phyloP scores from a whole-genome alignment of 2,888 invertebrate species.

The Amphipoea lucens region DNA sequence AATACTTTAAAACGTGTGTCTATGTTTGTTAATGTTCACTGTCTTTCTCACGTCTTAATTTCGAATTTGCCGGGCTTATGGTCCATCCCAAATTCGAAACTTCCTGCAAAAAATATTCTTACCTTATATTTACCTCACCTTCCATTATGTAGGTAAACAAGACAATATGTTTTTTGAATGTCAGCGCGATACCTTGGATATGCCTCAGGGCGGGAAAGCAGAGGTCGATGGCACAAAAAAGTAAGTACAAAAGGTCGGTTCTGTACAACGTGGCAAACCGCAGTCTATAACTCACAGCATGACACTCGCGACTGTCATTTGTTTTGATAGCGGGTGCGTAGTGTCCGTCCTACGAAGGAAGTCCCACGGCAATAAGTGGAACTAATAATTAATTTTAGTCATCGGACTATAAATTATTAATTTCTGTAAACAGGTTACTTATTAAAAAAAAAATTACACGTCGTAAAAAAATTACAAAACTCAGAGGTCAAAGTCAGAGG shows the following conservation, averaged over 20 bases:
- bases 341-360: neutral
- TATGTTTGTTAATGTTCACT: neutral
- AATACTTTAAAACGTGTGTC: neutral
- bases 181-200: conserved; percentile 40
- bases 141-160: conserved; percentile 15
- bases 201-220: conserved; percentile 61
- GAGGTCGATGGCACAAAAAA: conserved; percentile 53
- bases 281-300: neutral
- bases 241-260: neutral
- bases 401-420: neutral
- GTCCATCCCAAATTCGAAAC: neutral
- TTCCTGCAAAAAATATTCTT: neutral
- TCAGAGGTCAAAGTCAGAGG: neutral
- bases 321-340: neutral
- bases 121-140: neutral
- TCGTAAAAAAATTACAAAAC: neutral
- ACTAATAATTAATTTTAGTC: neutral
- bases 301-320: neutral
- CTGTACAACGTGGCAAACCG: neutral
- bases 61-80: neutral
- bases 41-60: neutral
- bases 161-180: conserved; percentile 54
- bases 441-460: neutral
- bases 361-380: neutral
- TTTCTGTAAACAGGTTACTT: neutral